Base-by-base conservation (phyloP, 2,113 vertebrate genomes). In the Caranx ignobilis region DNA sequence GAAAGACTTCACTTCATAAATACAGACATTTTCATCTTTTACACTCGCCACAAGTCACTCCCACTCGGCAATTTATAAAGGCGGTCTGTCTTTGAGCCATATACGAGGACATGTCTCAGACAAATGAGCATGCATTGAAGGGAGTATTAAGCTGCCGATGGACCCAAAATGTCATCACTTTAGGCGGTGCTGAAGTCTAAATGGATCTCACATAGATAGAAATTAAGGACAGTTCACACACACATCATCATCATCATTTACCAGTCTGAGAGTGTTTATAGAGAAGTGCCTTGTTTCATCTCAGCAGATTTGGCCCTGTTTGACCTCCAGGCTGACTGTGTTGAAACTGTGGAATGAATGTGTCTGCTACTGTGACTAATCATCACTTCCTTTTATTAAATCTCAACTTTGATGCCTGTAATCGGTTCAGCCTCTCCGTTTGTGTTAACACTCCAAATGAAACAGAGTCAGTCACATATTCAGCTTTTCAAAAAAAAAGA, bases 301-400 rank as follows among this genome's bases (percentile, higher is more conserved):
- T 82, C 79, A 60, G 83, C 79, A 72, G 63, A 75, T 69, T 62
- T 83, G 80, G 70, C 85, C 75, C 57, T 9, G 45, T 65, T 47
- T 81, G 86, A 89, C 87, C 86, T 82, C 43, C 52, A 54, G 60
- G 8, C 72, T 75, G 34, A 43, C 65, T 74, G 65, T 69, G 79
- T 85, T 74, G 81, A 67, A 82, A 82, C 65, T 60, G 45, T 71
- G 76, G 72, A 89, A 86, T 82, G 50, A 87, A 75, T 77, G 73
- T 13, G 47, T 82, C 2, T 72, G 72, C 63, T 34, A 41, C 85
- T 85, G 74, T 87, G 89, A 88, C 88, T 91, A 88, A 91, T 89
- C 88, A 83, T 84, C 62, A 71, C 79, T 87, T 88, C 83, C 68
- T 67, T 84, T 77, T 88, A 86, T 80, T 81, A 63, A 77, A 66